Conservation (phyloP, 2,888 invertebrate species). For the Malachius bipustulatus region DNA sequence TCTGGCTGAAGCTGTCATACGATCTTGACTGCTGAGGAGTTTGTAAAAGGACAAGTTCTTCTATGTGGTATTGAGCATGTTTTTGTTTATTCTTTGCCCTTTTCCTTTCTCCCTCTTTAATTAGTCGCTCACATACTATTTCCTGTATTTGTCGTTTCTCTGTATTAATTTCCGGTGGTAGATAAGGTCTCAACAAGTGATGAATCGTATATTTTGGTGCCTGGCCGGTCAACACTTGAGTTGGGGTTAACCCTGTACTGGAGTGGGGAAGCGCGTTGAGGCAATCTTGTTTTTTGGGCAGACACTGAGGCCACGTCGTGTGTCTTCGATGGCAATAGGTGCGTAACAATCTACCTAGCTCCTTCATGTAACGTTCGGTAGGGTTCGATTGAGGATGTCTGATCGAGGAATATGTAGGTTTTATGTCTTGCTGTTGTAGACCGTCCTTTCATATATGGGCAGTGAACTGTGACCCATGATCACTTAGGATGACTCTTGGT, state of each 20-base stretch:
- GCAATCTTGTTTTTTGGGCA: neutral
- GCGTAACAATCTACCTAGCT: neutral
- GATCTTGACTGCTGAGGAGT: neutral
- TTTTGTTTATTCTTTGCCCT: neutral
- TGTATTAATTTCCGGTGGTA: neutral
- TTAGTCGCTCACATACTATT: neutral
- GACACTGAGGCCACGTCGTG: neutral
- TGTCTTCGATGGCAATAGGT: neutral
- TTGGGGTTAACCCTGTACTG: neutral
- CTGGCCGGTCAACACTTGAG: neutral
- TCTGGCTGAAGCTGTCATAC: neutral
- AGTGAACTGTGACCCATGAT: no score
- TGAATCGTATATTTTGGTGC: neutral
- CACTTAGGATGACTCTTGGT: no score
- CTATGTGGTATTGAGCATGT: neutral
- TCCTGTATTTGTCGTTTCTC: neutral
- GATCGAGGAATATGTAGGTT: conserved; percentile 2
- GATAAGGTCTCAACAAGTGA: neutral
- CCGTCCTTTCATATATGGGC: no score
- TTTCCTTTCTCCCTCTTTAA: neutral
- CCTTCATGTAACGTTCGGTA: conserved; percentile 1
- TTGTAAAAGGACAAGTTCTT: neutral
- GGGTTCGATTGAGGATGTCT: neutral
- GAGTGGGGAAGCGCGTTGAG: neutral
- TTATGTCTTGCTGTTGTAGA: no score